Evolutionary conservation across 2,113 vertebrate genomes (phyloP).

Genomic region (Redunca redunca): DNA sequence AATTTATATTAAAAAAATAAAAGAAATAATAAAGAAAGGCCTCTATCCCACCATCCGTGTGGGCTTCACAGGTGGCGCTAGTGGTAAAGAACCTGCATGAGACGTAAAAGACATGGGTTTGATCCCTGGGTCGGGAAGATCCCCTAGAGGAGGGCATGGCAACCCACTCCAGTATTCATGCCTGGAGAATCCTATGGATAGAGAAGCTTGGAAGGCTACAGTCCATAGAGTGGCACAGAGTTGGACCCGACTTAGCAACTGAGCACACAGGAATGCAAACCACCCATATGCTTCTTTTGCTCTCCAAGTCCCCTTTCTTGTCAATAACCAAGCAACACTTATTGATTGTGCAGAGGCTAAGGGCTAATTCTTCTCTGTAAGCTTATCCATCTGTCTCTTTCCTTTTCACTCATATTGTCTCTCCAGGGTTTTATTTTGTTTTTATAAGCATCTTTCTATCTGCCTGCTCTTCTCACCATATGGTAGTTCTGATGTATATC

Average conservation of each 20-base stretch:
- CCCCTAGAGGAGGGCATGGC: neutral
- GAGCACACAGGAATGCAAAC: neutral
- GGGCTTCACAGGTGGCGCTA: neutral
- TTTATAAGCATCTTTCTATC: conserved; percentile 63
- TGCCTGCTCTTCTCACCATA: conserved; percentile 55
- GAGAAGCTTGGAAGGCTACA: neutral
- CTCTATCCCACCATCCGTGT: neutral
- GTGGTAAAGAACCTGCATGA: neutral
- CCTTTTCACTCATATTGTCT: conserved; percentile 45
- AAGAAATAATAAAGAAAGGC: neutral
- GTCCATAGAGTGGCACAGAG: neutral
- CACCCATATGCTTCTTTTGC: neutral
- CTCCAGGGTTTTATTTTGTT: conserved; percentile 64
- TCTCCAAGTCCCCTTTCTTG: conserved; percentile 50
- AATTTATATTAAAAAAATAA: too few relatives aligned
- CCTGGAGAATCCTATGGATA: neutral
- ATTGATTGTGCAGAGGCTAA: conserved; percentile 64
- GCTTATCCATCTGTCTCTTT: conserved; percentile 55
- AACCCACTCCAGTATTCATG: neutral
- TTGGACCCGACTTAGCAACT: rapidly evolving
- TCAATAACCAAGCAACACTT: conserved; percentile 69
- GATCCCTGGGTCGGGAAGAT: neutral
- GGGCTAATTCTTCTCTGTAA: conserved; percentile 32
- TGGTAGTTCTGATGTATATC: conserved; percentile 52
- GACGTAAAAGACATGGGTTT: neutral